These are phyloP conservation scores for Solenopsis invicta DNA, from an alignment of 1,140 invertebrate genomes.

Conservation along the genomic window DNA sequence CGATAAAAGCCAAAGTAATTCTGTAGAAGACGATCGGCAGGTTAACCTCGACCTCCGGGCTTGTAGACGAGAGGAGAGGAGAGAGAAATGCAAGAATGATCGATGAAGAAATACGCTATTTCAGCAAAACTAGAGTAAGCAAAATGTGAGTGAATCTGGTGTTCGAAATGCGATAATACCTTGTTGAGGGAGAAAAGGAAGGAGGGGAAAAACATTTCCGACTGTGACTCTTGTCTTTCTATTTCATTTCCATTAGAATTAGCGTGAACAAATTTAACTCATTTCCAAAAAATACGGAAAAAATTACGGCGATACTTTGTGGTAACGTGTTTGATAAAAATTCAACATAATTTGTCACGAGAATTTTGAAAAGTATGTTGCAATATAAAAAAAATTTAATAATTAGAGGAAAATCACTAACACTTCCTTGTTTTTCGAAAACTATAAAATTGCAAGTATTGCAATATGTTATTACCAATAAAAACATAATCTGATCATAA, in stretches of 20 bases:
- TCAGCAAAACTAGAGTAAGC: constrained; percentile 62
- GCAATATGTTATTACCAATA: no score
- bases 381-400: background rate
- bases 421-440: no score
- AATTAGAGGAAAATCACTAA: no score
- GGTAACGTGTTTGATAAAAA: background rate
- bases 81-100: constrained; percentile 57
- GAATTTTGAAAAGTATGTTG: background rate
- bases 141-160: constrained; percentile 53
- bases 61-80: constrained; percentile 33
- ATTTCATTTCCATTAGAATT: constrained; percentile 1
- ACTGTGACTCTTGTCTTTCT: constrained; percentile 29
- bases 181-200: background rate
- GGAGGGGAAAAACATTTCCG: constrained; percentile 21
- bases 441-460: no score
- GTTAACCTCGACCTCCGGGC: constrained; percentile 73
- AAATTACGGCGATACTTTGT: background rate
- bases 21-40: constrained; percentile 52
- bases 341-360: background rate
- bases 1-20: constrained; percentile 26
- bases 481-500: no score
- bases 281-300: background rate
- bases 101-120: constrained; percentile 76
- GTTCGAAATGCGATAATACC: constrained; percentile 59
- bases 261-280: background rate